Base-by-base conservation (phyloP, 2,888 invertebrate genomes). In the Cephus pulcher region DNA sequence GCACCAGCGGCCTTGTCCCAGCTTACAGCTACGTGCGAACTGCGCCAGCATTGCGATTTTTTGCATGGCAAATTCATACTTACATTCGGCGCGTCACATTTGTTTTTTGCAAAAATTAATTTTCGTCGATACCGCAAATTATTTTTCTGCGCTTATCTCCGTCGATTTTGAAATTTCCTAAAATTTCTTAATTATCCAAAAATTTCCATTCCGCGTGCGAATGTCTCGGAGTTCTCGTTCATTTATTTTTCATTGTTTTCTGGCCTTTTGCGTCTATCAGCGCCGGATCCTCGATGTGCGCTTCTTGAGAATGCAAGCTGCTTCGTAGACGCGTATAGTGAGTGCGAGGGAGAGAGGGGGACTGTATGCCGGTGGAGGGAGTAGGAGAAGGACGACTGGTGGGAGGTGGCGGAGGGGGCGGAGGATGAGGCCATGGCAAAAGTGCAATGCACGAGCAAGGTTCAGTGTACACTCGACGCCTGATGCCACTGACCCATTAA, bases 401-500 rank as follows among this genome's bases (percentile, higher is more conserved):
- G 1, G 30, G n/a, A n/a, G 70, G 30, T 1, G 70, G 37, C 0
- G 12, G 37, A 12, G 12, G 35, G 12, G 35, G 35, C 12, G 35
- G 37, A 37, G 37, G 37, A 37, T 37, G 68, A 70, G 74, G 70
- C 75, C 78, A 69, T 79, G 78, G 80, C 80, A 84, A 86, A 88
- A 89, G 90, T 88, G 90, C 89, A 90, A 90, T 83, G 89, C 81
- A 86, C 89, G 86, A 85, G 78, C 86, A 83, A 88, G 86, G 87
- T 86, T 88, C 86, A 84, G 81, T 80, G 86, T 82, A 82, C 86
- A 85, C 80, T 83, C 79, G 82, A 71, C 83, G 83, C 77, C 83
- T 88, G 86, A 90, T 90, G 90, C 90, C 90, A 90, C 88, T 90
- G 89, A 90, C 90, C 90, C 86, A 90, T 89, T 90, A 89, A 90